Percentiles rank a stretch among this genome's conserved stretches.
Conservation (phyloP, 2,113 vertebrate genomes). For the Sialia sialis region DNA sequence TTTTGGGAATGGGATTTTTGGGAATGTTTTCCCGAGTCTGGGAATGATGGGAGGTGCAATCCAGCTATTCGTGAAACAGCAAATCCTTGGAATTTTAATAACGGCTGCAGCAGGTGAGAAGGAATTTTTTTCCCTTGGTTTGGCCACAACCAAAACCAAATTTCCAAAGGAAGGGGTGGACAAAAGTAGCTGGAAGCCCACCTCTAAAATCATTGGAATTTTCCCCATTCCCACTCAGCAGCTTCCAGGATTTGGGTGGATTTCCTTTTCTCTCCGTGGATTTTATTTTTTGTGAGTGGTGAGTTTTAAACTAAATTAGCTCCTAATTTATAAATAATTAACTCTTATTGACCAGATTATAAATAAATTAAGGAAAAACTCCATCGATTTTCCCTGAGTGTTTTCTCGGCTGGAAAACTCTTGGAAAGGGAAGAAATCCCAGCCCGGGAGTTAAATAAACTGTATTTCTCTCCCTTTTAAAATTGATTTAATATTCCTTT, state of each 20-base stretch:
- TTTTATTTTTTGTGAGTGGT: neutral
- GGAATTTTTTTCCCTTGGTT: neutral
- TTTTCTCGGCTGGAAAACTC: neutral
- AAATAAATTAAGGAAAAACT: neutral
- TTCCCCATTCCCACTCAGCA: accelerated
- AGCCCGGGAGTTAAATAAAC: neutral
- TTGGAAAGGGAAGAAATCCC: neutral
- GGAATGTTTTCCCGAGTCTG: conserved; percentile 17
- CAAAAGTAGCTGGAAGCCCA: too few species aligned
- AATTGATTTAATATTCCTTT: neutral
- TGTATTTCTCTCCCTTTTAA: accelerated
- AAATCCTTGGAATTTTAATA: conserved; percentile 43
- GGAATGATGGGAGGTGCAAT: neutral
- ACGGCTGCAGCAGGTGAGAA: neutral
- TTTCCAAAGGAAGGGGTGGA: neutral
- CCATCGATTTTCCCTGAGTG: neutral
- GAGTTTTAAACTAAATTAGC: neutral
- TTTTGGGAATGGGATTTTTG: neutral
- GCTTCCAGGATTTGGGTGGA: neutral
- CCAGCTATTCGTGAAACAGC: neutral
- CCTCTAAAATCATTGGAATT: neutral
- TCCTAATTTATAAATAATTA: neutral
- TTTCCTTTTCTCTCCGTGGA: neutral
- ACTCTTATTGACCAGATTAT: accelerated
- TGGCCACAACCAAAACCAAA: neutral